Evolutionary conservation across 1,140 invertebrate genomes (phyloP).

Genomic region (Plectrocnemia conspersa): DNA sequence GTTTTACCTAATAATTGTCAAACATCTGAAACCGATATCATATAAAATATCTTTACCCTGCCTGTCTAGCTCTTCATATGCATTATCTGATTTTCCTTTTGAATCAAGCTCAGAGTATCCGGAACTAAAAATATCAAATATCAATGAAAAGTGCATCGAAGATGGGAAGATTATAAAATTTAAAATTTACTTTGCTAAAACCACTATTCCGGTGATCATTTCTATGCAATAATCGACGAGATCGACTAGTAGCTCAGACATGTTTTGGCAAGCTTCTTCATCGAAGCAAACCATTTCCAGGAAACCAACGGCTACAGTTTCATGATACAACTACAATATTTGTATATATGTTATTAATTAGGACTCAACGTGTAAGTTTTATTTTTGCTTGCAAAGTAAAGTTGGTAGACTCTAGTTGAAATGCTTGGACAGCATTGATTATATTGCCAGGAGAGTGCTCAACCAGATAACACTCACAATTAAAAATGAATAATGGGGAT

Average conservation of each 20-base stretch:
- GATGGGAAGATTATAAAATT: conserved; percentile 11
- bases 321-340: conserved; percentile 60
- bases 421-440: no score
- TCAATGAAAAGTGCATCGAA: conserved; percentile 8
- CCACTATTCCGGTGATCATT: conserved; percentile 53
- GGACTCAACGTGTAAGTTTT: neutral
- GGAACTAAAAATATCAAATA: conserved; percentile 36
- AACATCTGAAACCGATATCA: conserved; percentile 65
- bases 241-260: conserved; percentile 66
- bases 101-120: conserved; percentile 43
- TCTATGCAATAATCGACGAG: conserved; percentile 68
- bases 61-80: conserved; percentile 55
- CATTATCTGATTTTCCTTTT: conserved; percentile 48
- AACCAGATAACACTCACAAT: no score
- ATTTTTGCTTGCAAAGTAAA: conserved; percentile 6
- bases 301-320: conserved; percentile 62
- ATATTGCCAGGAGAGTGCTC: no score
- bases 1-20: conserved; percentile 62
- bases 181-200: conserved; percentile 45
- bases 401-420: no score
- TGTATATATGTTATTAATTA: neutral
- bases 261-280: conserved; percentile 61
- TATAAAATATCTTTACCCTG: conserved; percentile 63
- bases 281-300: conserved; percentile 73
- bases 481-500: no score